phyloP scores from a whole-genome alignment of 2,113 vertebrate genomes.

The Thunnus thynnus region DNA sequence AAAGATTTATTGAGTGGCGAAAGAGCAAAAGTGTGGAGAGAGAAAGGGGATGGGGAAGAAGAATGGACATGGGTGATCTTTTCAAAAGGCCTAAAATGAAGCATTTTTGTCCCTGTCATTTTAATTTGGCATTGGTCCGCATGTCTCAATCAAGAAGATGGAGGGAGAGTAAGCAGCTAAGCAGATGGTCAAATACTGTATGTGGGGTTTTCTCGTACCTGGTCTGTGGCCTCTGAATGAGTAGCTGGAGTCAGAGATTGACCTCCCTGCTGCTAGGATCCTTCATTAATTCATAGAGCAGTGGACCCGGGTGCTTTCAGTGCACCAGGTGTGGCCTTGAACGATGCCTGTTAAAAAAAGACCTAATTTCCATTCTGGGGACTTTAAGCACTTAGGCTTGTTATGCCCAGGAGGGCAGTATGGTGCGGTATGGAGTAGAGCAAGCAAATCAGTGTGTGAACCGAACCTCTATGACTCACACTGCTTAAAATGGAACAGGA shows the following conservation, averaged over 20 bases:
- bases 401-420: constrained; percentile 70
- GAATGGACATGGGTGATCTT: constrained; percentile 49
- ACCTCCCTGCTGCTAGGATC: constrained; percentile 49
- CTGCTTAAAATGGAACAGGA: constrained; percentile 53
- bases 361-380: constrained; percentile 74
- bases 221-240: constrained; percentile 24
- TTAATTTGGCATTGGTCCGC: constrained; percentile 55
- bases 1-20: constrained; percentile 66
- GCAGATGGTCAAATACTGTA: constrained; percentile 16
- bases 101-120: constrained; percentile 70
- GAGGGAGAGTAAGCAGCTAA: constrained; percentile 14
- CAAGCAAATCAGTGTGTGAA: constrained; percentile 64
- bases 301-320: constrained; percentile 60
- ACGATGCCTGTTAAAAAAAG: constrained; percentile 58
- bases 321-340: constrained; percentile 75
- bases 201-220: constrained; percentile 32
- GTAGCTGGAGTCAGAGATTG: constrained; percentile 41
- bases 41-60: constrained; percentile 40
- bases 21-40: constrained; percentile 46
- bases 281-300: constrained; percentile 69
- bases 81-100: constrained; percentile 51
- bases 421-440: constrained; percentile 58
- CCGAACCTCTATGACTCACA: constrained; percentile 58
- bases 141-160: constrained; percentile 44
- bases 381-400: constrained; percentile 75